Base-by-base conservation (phyloP, 2,888 invertebrate genomes). In the Morpho achilles region DNA sequence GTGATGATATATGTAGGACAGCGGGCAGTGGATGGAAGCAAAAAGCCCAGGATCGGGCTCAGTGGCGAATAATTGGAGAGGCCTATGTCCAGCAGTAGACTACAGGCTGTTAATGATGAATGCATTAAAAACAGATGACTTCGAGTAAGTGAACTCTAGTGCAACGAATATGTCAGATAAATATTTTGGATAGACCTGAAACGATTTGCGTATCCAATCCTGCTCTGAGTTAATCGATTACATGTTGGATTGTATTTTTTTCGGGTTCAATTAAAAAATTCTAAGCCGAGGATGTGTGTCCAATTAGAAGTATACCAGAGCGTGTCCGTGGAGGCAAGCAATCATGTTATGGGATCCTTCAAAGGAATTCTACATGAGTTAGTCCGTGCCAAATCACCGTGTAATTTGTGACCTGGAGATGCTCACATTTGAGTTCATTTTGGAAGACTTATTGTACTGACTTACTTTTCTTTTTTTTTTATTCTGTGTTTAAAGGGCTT, bases 341-440 rank as follows among this genome's bases (percentile, higher is more conserved):
- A 52, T 53, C 58, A 58, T 45, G 40, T 53, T 22, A 53, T 47
- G 53, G 53, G 53, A 53, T 53, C 22, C 53, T 56, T 55, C 40
- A 39, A 50, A 54, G 42, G 53, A 56, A 56, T 56, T 50, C 53
- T 58, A 22, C 53, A 49, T 63, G 42, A 56, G 55, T 53, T 55
- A 60, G 69, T 69, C 71, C 74, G 73, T 70, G 74, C 75, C 70
- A 74, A 76, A 77, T 73, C 66, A 67, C 76, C 77, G 73, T 80
- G 75, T 76, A 78, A 82, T 82, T 76, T 69, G 54, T 54, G 54
- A 48, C 48, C 54, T 48, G 54, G 39, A 44, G 52, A 53, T 53
- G 53, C 45, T 52, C 52, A 39, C 52, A 52, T 45, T 43, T 44
- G n/a, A 8, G n/a, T 32, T 9, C n/a, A 44, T 32, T 32, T 32